phyloP scores from a whole-genome alignment of 2,797 vertebrate genomes.

The Crenuchus spilurus region DNA sequence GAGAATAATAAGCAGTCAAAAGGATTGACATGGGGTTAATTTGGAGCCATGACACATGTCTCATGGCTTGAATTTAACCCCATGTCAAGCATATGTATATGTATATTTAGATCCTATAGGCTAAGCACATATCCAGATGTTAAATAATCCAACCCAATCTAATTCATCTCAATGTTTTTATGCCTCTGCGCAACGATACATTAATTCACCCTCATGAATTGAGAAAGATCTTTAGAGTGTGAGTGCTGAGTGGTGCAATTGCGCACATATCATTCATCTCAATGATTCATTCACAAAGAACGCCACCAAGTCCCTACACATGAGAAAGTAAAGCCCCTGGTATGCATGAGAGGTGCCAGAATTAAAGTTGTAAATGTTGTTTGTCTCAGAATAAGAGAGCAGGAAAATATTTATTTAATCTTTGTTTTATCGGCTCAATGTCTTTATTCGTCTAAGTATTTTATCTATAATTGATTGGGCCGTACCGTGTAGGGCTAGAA shows the following conservation, averaged over 20 bases:
- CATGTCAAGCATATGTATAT: too few species aligned
- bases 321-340: conserved; percentile 26
- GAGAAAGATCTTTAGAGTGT: background rate
- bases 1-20: background rate
- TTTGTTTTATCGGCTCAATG: conserved; percentile 6
- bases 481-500: background rate
- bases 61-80: too few species aligned
- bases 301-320: conserved; percentile 36
- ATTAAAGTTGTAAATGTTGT: conserved; percentile 8
- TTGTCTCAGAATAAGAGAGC: background rate
- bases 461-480: conserved; percentile 16
- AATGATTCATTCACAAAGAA: conserved; percentile 37
- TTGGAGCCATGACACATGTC: too few species aligned
- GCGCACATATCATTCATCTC: conserved; percentile 7
- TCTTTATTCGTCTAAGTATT: conserved; percentile 16
- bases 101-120: background rate
- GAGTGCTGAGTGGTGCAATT: conserved; percentile 9
- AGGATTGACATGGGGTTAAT: background rate
- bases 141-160: background rate
- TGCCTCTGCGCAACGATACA: background rate
- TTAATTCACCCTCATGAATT: conserved; percentile 18
- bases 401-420: conserved; percentile 5
- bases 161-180: conserved; percentile 1
- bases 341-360: conserved; percentile 12
- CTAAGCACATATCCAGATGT: conserved; percentile 13